Evolutionary conservation across 2,888 invertebrate species (phyloP), one percentile per base, ranked within the genome.

Genomic region (Tetramorium bicarinatum): DNA sequence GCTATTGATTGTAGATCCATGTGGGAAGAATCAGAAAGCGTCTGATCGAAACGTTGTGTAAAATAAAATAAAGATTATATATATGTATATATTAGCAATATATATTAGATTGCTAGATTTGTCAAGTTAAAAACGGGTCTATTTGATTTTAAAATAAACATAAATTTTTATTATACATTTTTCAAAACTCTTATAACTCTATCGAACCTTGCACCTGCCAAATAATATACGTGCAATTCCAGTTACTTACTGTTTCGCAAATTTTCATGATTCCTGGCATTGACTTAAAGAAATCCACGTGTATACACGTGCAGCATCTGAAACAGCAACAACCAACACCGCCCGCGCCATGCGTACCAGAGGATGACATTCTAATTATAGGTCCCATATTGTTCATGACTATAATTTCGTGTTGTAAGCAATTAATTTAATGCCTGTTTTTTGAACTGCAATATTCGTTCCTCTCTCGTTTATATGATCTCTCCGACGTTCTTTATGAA

Each of bases 221-320:
- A 25, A 41, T 76, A 76, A 64, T 52, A 9, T 21, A 25, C 0
- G 18, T 15, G 67, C 41, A 18, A 38, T 9, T 21, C 18, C 15
- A 47, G 15, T 49, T 38, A 96, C 96, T 96, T 95, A 97, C 97
- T 91, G 97, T 96, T 96, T 98, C 97, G 86, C 96, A 95, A 3
- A 98, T 93, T 95, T 98, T 98, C 69, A 98, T 95, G 44, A 97
- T 93, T 25, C 98, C 98, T 54, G 97, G 96, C 88, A 96, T 96
- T 0, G 97, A 96, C 64, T 96, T 96, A 18, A 98, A 95, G 94
- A 98, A 97, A 61, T 97, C 96, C 76, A 98, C 96, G 94, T 98
- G 97, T 81, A 98, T 95, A 93, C 98, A 98, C 25, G 97, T 97
- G 92, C 97, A 98, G 92, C 98, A 97, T 84, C 96, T 95, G 92